Evolutionary conservation across 2,797 vertebrate species (phyloP).

Genomic region (Arvicola amphibius): DNA sequence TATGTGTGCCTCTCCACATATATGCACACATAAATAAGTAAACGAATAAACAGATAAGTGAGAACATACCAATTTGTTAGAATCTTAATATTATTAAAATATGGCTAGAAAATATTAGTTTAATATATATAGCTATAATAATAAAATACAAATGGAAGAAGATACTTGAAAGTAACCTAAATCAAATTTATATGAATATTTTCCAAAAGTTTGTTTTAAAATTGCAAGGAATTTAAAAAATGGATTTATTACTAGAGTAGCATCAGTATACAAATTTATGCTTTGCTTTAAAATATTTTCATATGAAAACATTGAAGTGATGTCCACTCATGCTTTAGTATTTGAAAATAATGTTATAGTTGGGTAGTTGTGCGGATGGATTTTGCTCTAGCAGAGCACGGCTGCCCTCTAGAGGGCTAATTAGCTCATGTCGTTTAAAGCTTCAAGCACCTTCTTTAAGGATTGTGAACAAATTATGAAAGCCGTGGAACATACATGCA

Average conservation of each 20-base stretch:
- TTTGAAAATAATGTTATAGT: constrained; percentile 4
- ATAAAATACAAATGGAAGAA: not conserved
- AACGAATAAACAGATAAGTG: not conserved
- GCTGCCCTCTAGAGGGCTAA: constrained; percentile 75
- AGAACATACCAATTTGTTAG: not conserved
- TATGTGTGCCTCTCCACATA: not conserved
- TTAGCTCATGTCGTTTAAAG: not conserved
- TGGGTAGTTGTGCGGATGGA: not conserved
- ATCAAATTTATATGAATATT: not conserved
- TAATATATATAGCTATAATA: not conserved
- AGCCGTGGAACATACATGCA: not conserved
- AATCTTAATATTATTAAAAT: not conserved
- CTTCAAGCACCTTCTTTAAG: not conserved
- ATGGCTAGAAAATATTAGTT: not conserved
- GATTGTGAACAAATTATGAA: not conserved
- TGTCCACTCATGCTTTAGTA: not conserved
- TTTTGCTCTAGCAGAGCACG: not conserved
- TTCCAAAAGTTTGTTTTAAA: constrained; percentile 41
- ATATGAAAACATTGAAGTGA: not conserved
- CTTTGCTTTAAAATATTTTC: constrained; percentile 9
- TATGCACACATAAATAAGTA: not conserved
- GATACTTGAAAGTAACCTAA: not conserved
- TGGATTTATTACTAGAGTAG: not conserved
- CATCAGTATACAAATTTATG: not conserved
- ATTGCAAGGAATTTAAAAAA: not conserved